A percentile compares a stretch with the other conserved stretches of the same genome.
Evolutionary conservation across 2,113 vertebrate genomes (phyloP).

Genomic region (Solea solea): DNA sequence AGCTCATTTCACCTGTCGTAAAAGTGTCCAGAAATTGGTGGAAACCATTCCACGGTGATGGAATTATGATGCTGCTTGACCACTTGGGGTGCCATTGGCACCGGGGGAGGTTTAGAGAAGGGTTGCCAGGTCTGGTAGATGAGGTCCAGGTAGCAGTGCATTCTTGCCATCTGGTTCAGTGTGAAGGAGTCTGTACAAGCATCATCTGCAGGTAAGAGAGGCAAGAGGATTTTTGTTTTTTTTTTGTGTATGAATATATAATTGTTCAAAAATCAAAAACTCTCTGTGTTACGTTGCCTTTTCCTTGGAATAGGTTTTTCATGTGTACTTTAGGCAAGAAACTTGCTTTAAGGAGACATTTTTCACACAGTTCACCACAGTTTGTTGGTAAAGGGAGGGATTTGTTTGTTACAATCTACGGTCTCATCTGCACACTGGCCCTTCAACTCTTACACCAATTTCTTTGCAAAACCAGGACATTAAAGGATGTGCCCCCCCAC

Average conservation of each 20-base stretch:
- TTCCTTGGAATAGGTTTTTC: not conserved
- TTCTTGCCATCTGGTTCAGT: constrained; percentile 95
- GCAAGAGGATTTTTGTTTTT: not conserved
- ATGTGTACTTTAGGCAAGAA: too few relatives aligned
- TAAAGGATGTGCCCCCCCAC: constrained; percentile 14
- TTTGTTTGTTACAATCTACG: too few relatives aligned
- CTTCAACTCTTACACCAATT: constrained; percentile 1
- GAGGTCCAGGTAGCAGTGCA: constrained; percentile 98
- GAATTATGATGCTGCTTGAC: constrained; percentile 85
- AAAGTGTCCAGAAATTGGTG: constrained; percentile 92
- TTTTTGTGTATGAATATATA: not conserved
- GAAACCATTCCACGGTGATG: constrained; percentile 94
- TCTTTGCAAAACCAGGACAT: constrained; percentile 5
- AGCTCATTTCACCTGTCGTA: constrained; percentile 94
- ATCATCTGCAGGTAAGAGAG: constrained; percentile 84
- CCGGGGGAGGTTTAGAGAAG: constrained; percentile 85
- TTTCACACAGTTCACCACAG: too few relatives aligned
- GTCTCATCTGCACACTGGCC: too few relatives aligned
- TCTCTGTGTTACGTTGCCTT: too few relatives aligned
- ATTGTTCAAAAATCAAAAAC: too few relatives aligned
- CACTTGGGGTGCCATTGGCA: constrained; percentile 91
- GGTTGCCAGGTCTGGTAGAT: constrained; percentile 96
- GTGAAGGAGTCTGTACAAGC: constrained; percentile 98
- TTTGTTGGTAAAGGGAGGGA: too few relatives aligned
- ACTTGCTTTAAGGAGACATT: too few relatives aligned